phyloP scores from a whole-genome alignment of 2,888 invertebrate genomes.

The Hypena proboscidalis region DNA sequence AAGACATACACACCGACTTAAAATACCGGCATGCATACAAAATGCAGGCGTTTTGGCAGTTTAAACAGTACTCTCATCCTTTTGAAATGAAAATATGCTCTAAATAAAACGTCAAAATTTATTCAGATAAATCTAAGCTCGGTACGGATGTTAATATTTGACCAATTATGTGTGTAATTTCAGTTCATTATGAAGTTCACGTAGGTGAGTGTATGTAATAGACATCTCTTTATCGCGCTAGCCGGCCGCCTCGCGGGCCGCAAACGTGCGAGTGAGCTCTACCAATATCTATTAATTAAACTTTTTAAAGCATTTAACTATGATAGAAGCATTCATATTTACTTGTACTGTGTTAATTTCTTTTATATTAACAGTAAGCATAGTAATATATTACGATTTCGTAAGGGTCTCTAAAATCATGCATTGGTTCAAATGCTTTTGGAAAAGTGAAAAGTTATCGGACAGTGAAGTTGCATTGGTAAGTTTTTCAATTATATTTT shows the following conservation, averaged over 20 bases:
- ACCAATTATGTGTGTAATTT: slow-evolving; percentile 1
- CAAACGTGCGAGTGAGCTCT: slow-evolving; percentile 5
- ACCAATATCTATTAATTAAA: neutral
- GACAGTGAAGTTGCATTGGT: slow-evolving; percentile 20
- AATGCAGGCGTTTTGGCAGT: too few species aligned
- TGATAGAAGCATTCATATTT: slow-evolving; percentile 24
- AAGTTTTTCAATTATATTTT: slow-evolving; percentile 11
- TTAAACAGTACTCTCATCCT: too few species aligned
- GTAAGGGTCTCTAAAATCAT: slow-evolving; percentile 26
- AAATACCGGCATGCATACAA: too few species aligned
- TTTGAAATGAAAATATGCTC: too few species aligned
- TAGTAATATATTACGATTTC: slow-evolving; percentile 18
- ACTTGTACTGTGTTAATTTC: slow-evolving; percentile 16
- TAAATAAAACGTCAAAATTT: too few species aligned
- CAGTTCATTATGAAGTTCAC: slow-evolving; percentile 37
- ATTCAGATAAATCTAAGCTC: too few species aligned
- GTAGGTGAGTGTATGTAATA: slow-evolving; percentile 29
- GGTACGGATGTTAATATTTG: neutral
- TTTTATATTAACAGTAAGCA: slow-evolving; percentile 18
- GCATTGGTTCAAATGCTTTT: slow-evolving; percentile 34
- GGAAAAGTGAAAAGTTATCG: slow-evolving; percentile 22
- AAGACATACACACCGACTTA: too few species aligned
- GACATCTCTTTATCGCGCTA: slow-evolving; percentile 24
- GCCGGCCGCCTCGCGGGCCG: slow-evolving; percentile 10
- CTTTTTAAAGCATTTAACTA: slow-evolving; percentile 8